These are phyloP conservation scores for Dryobota labecula DNA, from an alignment of 2,888 invertebrate genomes.

Conservation along the genomic window DNA sequence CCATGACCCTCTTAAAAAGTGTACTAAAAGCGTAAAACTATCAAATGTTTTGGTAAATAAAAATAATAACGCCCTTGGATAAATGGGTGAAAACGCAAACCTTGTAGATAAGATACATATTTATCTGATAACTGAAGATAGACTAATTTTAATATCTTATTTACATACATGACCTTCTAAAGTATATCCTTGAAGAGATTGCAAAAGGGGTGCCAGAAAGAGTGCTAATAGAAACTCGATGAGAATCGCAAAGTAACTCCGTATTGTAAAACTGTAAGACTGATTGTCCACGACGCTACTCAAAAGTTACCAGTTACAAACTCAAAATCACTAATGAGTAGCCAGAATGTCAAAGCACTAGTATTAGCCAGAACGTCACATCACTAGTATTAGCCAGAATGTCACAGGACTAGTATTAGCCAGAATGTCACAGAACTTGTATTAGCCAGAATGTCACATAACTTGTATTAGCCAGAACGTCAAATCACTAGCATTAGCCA, in stretches of 20 bases:
- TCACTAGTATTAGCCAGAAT: neutral
- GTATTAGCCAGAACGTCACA: neutral
- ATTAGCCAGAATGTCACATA: too few relatives aligned
- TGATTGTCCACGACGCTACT: neutral
- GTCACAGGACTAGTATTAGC: neutral
- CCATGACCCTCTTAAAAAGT: constrained; percentile 31
- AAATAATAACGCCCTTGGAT: constrained; percentile 46
- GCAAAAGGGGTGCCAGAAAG: constrained; percentile 13
- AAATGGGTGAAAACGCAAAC: constrained; percentile 51
- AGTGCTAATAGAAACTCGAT: constrained; percentile 7
- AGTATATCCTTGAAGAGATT: constrained; percentile 36
- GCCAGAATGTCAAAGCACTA: too few relatives aligned
- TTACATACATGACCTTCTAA: constrained; percentile 27
- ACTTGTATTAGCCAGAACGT: too few relatives aligned
- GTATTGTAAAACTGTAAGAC: neutral
- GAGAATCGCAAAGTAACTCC: neutral
- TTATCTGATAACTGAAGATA: constrained; percentile 40
- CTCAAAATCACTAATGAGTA: neutral
- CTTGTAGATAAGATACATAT: constrained; percentile 52
- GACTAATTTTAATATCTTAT: constrained; percentile 27
- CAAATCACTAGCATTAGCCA: too few relatives aligned
- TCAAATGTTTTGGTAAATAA: constrained; percentile 31
- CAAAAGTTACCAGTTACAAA: neutral
- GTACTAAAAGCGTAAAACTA: constrained; percentile 3
- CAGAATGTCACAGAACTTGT: too few relatives aligned